Percentiles rank a stretch among this genome's conserved stretches.
These are phyloP conservation scores for Leptinotarsa defecta DNA, from an alignment of 1,140 invertebrate species.

Conservation along the genomic window DNA sequence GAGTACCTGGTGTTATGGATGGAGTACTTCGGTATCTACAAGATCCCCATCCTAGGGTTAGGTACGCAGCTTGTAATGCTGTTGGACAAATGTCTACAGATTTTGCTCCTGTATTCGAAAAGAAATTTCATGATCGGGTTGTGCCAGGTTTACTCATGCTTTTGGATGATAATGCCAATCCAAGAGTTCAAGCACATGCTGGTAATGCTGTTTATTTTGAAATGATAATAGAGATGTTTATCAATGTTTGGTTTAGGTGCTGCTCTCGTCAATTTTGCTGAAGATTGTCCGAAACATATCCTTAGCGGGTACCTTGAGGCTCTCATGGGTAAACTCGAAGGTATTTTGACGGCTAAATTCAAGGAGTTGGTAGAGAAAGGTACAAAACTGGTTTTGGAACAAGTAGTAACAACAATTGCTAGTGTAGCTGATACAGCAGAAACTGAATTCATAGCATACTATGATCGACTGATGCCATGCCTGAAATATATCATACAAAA, in stretches of 20 bases:
- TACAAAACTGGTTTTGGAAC: constrained; percentile 95
- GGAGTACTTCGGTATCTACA: constrained; percentile 48
- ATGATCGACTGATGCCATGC: constrained; percentile 90
- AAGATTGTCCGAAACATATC: constrained; percentile 96
- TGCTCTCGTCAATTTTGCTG: constrained; percentile 98
- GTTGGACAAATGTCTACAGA: constrained; percentile 99
- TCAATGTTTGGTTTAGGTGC: constrained; percentile 59
- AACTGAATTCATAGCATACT: constrained; percentile 88
- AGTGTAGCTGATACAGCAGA: constrained; percentile 98
- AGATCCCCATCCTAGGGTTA: constrained; percentile 82
- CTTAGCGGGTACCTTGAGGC: constrained; percentile 87
- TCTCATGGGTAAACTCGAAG: constrained; percentile 90
- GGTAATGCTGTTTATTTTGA: constrained; percentile 54
- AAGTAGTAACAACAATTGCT: constrained; percentile 96
- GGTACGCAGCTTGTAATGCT: constrained; percentile 98
- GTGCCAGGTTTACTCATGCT: constrained; percentile 88
- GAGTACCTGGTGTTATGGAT: constrained; percentile 83
- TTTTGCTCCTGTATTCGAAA: constrained; percentile 95
- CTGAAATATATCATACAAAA: constrained; percentile 97
- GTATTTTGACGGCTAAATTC: constrained; percentile 89
- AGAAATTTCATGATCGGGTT: constrained; percentile 95
- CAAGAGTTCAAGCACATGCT: constrained; percentile 91
- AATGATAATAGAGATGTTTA: not conserved
- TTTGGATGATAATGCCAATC: constrained; percentile 90
- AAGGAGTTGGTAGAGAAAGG: constrained; percentile 91